Evolutionary conservation across 2,888 invertebrate species (phyloP).

Genomic region (Saturnia japonica): DNA sequence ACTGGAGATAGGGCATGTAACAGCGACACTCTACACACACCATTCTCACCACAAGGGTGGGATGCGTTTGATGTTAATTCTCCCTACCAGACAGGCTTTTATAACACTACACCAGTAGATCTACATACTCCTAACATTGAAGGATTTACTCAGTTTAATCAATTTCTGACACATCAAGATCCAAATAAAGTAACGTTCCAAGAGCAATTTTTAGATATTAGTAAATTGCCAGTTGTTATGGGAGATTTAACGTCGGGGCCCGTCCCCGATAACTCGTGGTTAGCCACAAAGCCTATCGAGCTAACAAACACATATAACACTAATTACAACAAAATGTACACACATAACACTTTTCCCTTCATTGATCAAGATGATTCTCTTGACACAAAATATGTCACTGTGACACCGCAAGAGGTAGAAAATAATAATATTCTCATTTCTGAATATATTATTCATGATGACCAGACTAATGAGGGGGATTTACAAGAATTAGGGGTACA

Average conservation of each 20-base stretch:
- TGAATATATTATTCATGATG: conserved; percentile 55
- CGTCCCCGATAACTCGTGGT: conserved; percentile 53
- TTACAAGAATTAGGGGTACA: conserved; percentile 35
- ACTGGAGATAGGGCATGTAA: conserved; percentile 68
- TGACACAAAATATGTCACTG: conserved; percentile 62
- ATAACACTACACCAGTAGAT: conserved; percentile 52
- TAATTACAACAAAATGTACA: conserved; percentile 53
- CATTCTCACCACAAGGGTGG: conserved; percentile 72
- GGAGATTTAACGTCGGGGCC: conserved; percentile 60
- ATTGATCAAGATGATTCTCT: conserved; percentile 69
- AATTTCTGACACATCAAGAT: conserved; percentile 37
- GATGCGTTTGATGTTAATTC: conserved; percentile 66
- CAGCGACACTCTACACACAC: conserved; percentile 72
- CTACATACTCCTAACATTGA: conserved; percentile 60
- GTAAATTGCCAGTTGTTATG: conserved; percentile 67
- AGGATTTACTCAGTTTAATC: conserved; percentile 40
- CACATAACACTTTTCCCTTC: conserved; percentile 64
- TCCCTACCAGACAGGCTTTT: conserved; percentile 59
- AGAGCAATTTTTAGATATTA: conserved; percentile 66
- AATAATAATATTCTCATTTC: conserved; percentile 59
- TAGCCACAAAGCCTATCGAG: conserved; percentile 43
- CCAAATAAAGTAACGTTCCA: conserved; percentile 50
- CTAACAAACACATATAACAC: conserved; percentile 53
- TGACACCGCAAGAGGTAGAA: conserved; percentile 68
- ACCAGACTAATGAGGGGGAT: conserved; percentile 33